These are phyloP conservation scores for Diachasma alloeum DNA, from an alignment of 1,140 invertebrate genomes.

Conservation along the genomic window DNA sequence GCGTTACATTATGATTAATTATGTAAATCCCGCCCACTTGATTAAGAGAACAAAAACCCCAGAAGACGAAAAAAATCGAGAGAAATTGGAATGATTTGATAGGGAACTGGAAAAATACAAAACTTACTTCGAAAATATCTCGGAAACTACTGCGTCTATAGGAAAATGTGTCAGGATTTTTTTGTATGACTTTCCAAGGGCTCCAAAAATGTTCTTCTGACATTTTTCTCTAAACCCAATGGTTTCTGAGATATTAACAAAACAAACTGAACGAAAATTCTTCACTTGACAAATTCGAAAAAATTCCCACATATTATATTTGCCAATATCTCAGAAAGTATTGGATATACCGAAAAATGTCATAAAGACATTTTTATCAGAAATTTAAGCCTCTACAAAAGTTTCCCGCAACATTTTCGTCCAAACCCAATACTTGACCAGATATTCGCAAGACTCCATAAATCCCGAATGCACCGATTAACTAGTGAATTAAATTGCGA, in stretches of 20 bases:
- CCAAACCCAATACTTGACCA: background rate
- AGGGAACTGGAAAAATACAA: background rate
- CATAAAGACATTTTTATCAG: background rate
- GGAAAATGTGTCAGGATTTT: no score
- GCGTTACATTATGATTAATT: background rate
- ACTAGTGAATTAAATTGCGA: background rate
- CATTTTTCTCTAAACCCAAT: no score
- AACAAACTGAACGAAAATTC: no score
- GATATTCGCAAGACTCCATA: background rate
- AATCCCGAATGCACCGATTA: no score
- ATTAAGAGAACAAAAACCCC: background rate
- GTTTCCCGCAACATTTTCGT: background rate
- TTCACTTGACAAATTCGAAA: no score
- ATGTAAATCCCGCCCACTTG: background rate
- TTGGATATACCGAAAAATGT: background rate
- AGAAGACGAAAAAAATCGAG: background rate
- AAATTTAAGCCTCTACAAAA: background rate
- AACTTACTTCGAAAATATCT: background rate
- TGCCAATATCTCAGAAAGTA: no score
- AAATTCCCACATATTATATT: no score
- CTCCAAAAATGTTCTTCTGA: no score
- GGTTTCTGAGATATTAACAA: no score
- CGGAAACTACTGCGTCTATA: background rate
- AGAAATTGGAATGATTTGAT: background rate
- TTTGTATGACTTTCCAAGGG: no score